Conservation (phyloP, 2,888 invertebrate species). For the Caenorhabditis angaria region DNA sequence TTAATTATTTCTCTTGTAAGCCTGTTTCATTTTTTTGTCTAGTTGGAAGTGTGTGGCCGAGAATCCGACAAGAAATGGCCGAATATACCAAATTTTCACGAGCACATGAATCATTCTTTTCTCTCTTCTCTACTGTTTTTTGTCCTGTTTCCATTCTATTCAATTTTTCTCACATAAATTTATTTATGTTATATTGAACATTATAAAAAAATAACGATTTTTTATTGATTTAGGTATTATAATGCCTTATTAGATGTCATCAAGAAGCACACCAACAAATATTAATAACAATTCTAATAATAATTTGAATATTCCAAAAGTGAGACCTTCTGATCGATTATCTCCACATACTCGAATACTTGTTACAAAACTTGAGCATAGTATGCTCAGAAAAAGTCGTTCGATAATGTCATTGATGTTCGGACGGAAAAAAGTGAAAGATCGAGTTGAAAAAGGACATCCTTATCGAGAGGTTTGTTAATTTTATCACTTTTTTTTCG, state of each 20-base stretch:
- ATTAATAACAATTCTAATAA: background rate
- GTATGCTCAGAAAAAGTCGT: conserved; percentile 50
- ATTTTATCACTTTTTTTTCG: no score
- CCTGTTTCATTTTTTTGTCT: background rate
- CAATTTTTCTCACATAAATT: background rate
- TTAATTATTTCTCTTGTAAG: no score
- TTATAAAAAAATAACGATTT: no score
- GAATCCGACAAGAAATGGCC: background rate
- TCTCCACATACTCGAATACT: conserved; percentile 41
- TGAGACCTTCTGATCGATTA: conserved; percentile 27
- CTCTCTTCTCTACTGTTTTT: background rate
- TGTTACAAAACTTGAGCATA: conserved; percentile 44
- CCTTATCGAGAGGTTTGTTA: conserved; percentile 24
- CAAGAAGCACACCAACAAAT: background rate
- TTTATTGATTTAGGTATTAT: background rate
- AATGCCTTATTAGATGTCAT: background rate
- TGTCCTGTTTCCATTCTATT: background rate
- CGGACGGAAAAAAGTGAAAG: conserved; percentile 47
- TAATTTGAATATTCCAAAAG: conserved; percentile 1
- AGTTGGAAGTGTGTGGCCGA: background rate
- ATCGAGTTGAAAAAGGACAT: conserved; percentile 40
- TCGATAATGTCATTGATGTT: conserved; percentile 55
- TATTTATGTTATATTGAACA: background rate
- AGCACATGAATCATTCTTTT: background rate
- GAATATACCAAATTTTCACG: background rate